These are phyloP conservation scores for Parnassius smintheus DNA, from an alignment of 2,888 invertebrate species.

Conservation along the genomic window DNA sequence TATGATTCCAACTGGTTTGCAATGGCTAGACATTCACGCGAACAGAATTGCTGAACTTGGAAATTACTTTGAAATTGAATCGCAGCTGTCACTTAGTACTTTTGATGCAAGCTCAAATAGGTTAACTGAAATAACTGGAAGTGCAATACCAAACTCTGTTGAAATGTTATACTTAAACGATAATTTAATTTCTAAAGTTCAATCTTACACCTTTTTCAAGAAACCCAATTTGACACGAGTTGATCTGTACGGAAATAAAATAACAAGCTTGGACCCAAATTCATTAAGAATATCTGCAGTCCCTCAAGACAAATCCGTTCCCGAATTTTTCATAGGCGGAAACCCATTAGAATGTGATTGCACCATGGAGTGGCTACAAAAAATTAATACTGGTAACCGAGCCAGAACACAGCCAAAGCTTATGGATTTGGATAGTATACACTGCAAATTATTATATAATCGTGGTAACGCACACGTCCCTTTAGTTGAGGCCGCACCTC, in stretches of 20 bases:
- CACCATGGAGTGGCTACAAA: slow-evolving; percentile 94
- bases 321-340: slow-evolving; percentile 91
- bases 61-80: slow-evolving; percentile 92
- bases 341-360: slow-evolving; percentile 95
- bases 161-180: slow-evolving; percentile 89
- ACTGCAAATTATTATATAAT: slow-evolving; percentile 90
- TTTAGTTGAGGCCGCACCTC: slow-evolving; percentile 88
- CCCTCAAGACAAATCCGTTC: slow-evolving; percentile 85
- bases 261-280: slow-evolving; percentile 88
- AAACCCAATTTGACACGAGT: slow-evolving; percentile 91
- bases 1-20: slow-evolving; percentile 90
- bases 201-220: slow-evolving; percentile 93
- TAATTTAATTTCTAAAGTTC: slow-evolving; percentile 90
- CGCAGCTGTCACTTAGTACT: slow-evolving; percentile 87
- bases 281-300: slow-evolving; percentile 88
- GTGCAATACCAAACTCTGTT: slow-evolving; percentile 91
- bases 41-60: slow-evolving; percentile 91
- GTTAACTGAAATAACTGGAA: slow-evolving; percentile 90
- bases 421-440: slow-evolving; percentile 90
- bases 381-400: slow-evolving; percentile 87
- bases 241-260: slow-evolving; percentile 90
- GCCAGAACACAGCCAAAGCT: slow-evolving; percentile 90
- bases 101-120: slow-evolving; percentile 92
- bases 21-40: slow-evolving; percentile 92
- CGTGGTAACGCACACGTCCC: slow-evolving; percentile 87